Percentiles rank a stretch among this genome's conserved stretches.
Conservation (phyloP, 2,888 invertebrate species). For the Trichogramma evanescens region DNA sequence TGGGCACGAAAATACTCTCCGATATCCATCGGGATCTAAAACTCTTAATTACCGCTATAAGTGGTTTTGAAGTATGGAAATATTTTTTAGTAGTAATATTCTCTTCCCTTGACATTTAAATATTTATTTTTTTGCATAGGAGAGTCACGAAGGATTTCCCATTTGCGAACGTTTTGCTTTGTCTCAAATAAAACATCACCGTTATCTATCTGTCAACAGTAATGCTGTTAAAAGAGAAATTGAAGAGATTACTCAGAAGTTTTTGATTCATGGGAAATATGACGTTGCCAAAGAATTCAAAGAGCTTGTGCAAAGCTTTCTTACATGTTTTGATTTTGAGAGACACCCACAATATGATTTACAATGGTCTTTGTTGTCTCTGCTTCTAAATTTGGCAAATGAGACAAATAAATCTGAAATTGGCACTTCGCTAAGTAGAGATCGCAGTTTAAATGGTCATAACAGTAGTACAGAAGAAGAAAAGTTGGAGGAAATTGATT, state of each 20-base stretch:
- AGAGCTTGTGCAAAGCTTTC: conserved; percentile 39
- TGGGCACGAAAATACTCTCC: conserved; percentile 37
- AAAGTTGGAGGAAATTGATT: conserved; percentile 48
- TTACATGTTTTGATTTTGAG: conserved; percentile 41
- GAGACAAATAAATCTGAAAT: conserved; percentile 37
- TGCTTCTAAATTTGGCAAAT: conserved; percentile 46
- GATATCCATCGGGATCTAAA: conserved; percentile 42
- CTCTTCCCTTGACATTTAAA: background rate
- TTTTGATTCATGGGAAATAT: conserved; percentile 48
- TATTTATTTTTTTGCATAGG: conserved; percentile 29
- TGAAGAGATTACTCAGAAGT: conserved; percentile 47
- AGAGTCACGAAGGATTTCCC: conserved; percentile 43
- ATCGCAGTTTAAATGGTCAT: conserved; percentile 27
- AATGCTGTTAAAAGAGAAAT: conserved; percentile 47
- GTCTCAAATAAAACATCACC: conserved; percentile 48
- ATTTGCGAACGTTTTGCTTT: conserved; percentile 44
- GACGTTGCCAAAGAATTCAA: conserved; percentile 46
- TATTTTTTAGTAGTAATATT: background rate
- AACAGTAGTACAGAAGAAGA: conserved; percentile 30
- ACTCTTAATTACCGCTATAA: conserved; percentile 37
- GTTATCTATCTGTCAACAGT: conserved; percentile 47
- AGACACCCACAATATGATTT: conserved; percentile 46
- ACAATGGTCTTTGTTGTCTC: conserved; percentile 50
- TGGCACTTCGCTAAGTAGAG: conserved; percentile 27
- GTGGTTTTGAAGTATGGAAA: conserved; percentile 36